Evolutionary conservation across 2,113 vertebrate genomes (phyloP).

Genomic region (Anoplopoma fimbria): DNA sequence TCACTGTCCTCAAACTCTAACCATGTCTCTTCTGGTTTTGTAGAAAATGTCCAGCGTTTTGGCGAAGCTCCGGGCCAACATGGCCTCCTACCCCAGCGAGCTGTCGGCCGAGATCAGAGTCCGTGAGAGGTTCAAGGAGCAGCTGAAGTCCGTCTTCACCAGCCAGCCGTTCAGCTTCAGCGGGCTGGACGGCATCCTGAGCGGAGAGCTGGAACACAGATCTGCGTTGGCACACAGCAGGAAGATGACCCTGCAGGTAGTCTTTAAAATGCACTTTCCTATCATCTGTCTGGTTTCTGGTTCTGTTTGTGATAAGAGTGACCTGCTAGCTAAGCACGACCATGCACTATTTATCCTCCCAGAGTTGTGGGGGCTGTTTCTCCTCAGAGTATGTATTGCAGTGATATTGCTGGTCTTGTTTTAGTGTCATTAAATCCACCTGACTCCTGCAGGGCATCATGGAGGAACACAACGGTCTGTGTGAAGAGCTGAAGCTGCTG

Average conservation of each 20-base stretch:
- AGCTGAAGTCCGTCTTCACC: slow-evolving; percentile 16
- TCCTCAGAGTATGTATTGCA: neutral
- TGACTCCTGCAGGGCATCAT: slow-evolving; percentile 40
- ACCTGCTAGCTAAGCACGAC: no score
- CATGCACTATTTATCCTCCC: no score
- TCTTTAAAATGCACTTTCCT: neutral
- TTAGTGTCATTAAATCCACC: neutral
- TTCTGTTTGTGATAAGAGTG: no score
- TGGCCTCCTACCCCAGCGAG: neutral
- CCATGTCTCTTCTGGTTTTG: neutral
- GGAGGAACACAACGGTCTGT: neutral
- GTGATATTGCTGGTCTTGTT: neutral
- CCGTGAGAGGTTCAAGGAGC: slow-evolving; percentile 19
- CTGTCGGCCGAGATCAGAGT: slow-evolving; percentile 44
- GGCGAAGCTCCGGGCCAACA: slow-evolving; percentile 47
- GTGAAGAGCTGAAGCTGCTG: slow-evolving; percentile 54
- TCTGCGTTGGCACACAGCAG: neutral
- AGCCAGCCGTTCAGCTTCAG: neutral
- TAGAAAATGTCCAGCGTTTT: slow-evolving; percentile 72
- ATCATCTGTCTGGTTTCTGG: no score
- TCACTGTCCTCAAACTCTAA: neutral
- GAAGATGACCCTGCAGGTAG: slow-evolving; percentile 59
- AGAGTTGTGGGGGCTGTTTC: neutral
- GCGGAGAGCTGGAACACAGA: slow-evolving; percentile 33
- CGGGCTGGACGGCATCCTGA: slow-evolving; percentile 51